Conservation (phyloP, 2,113 vertebrate genomes). For the Ciconia maguari region DNA sequence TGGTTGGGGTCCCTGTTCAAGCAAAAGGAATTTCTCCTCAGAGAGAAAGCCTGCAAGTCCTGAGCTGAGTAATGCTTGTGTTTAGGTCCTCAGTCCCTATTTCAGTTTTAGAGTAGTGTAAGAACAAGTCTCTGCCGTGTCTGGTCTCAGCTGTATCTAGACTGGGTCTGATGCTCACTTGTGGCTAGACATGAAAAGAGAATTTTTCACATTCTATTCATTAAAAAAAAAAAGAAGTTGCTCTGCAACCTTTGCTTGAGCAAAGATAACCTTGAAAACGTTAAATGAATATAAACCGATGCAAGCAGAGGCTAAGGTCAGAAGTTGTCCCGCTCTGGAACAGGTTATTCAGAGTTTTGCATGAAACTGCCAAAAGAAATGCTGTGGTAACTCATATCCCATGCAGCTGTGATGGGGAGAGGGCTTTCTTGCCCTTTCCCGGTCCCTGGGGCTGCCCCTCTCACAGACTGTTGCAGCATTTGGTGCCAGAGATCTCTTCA, state of each 20-base stretch:
- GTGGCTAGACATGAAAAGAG: background rate
- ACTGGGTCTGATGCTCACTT: background rate
- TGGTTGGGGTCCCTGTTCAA: background rate
- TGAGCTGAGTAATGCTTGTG: background rate
- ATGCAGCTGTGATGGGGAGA: background rate
- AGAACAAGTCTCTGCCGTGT: background rate
- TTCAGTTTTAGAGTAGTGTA: background rate
- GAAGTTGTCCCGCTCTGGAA: background rate
- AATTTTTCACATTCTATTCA: background rate
- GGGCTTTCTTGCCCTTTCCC: background rate
- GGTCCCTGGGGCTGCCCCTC: background rate
- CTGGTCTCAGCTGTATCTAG: background rate
- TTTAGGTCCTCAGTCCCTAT: background rate
- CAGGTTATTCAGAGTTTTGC: background rate
- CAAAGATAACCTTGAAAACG: conserved; percentile 12
- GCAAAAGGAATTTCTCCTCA: background rate
- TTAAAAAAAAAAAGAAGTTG: background rate
- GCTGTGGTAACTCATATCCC: background rate
- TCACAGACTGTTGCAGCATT: background rate
- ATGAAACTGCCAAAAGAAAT: background rate
- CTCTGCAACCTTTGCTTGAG: background rate
- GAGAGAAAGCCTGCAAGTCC: background rate
- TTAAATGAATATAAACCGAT: conserved; percentile 17
- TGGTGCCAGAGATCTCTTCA: background rate
- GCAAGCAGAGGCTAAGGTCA: background rate